A percentile compares a stretch with the other conserved stretches of the same genome.
These are phyloP conservation scores for Galerucella calmariensis DNA, from an alignment of 2,888 invertebrate species.

Conservation along the genomic window DNA sequence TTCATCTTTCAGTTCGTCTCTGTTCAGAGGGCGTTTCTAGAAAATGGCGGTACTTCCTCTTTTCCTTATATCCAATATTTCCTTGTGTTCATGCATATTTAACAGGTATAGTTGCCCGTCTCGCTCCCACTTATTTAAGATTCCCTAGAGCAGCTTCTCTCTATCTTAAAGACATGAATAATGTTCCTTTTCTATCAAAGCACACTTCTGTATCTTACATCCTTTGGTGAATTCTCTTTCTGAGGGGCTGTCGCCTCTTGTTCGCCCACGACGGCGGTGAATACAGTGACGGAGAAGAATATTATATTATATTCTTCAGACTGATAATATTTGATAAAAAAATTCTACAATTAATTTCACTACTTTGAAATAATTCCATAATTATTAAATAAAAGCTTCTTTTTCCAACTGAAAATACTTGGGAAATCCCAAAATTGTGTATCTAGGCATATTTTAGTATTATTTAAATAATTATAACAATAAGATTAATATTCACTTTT, in stretches of 20 bases:
- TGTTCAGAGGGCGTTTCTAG: slow-evolving; percentile 58
- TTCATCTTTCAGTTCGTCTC: slow-evolving; percentile 17
- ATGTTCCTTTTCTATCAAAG: slow-evolving; percentile 46
- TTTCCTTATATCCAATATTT: slow-evolving; percentile 63
- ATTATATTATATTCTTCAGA: neutral
- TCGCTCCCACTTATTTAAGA: slow-evolving; percentile 33
- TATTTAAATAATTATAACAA: no score
- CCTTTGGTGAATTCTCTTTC: slow-evolving; percentile 47
- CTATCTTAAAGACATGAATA: slow-evolving; percentile 49
- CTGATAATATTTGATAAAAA: neutral
- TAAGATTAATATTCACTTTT: no score
- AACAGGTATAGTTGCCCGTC: slow-evolving; percentile 57
- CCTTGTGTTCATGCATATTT: slow-evolving; percentile 63
- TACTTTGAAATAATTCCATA: no score
- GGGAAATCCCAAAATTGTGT: no score
- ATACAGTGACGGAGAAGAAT: slow-evolving; percentile 24
- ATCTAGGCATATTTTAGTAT: no score
- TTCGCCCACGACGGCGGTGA: slow-evolving; percentile 27
- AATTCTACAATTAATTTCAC: no score
- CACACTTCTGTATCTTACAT: slow-evolving; percentile 46
- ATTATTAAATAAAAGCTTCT: no score
- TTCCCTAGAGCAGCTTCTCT: slow-evolving; percentile 41
- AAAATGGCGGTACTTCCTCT: slow-evolving; percentile 63
- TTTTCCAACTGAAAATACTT: no score
- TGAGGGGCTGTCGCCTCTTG: slow-evolving; percentile 43